Conservation (phyloP, 2,797 vertebrate genomes). For the Thunnus albacares region DNA sequence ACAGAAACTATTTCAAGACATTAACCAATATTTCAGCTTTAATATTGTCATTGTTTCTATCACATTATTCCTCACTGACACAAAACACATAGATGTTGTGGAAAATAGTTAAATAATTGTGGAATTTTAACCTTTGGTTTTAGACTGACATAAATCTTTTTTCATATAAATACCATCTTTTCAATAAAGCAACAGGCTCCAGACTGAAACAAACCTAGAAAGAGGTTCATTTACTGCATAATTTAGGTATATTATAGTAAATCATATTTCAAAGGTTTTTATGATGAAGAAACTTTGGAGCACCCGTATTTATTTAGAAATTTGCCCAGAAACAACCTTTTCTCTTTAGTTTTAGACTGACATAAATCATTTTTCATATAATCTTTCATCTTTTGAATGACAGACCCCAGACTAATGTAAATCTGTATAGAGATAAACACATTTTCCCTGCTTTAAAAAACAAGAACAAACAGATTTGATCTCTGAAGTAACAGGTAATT, state of each 20-base stretch:
- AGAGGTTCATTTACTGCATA: neutral
- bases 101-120: neutral
- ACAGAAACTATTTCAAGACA: neutral
- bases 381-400: neutral
- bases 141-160: neutral
- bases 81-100: neutral
- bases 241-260: no score
- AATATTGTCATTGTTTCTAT: neutral
- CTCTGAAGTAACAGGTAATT: neutral
- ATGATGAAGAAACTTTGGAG: no score
- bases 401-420: neutral
- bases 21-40: neutral
- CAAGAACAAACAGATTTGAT: neutral
- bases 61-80: neutral
- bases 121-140: neutral
- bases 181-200: neutral
- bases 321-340: neutral
- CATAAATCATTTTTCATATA: no score
- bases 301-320: no score
- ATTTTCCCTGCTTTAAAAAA: neutral
- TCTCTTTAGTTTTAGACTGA: no score
- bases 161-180: neutral
- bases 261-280: neutral
- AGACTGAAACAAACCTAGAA: neutral
- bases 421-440: neutral